phyloP scores from a whole-genome alignment of 2,113 vertebrate genomes.

The Pelobates fuscus region DNA sequence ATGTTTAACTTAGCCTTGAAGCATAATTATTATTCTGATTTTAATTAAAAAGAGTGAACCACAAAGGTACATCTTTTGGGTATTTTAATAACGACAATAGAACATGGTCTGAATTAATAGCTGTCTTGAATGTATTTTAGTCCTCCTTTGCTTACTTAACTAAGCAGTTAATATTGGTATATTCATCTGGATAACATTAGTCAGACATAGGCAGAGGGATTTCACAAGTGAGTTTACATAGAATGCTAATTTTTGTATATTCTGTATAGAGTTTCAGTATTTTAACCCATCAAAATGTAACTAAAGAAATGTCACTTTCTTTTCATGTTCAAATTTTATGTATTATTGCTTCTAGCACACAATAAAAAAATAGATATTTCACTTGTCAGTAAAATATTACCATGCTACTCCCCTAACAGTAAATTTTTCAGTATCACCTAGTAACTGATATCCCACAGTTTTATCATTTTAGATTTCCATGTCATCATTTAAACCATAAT shows the following conservation, averaged over 20 bases:
- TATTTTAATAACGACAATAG: slow-evolving; percentile 84
- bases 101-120: slow-evolving; percentile 78
- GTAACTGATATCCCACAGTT: too few relatives aligned
- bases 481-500: too few relatives aligned
- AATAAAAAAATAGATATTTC: too few relatives aligned
- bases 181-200: slow-evolving; percentile 81
- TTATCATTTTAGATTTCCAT: too few relatives aligned
- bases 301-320: background rate
- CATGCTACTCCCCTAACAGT: too few relatives aligned
- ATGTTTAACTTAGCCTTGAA: slow-evolving; percentile 82
- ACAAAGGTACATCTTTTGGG: slow-evolving; percentile 83
- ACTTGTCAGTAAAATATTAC: too few relatives aligned
- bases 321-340: background rate
- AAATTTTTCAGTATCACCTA: too few relatives aligned
- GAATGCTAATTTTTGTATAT: slow-evolving; percentile 58
- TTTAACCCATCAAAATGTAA: too few relatives aligned
- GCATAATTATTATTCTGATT: slow-evolving; percentile 89
- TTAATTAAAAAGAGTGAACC: slow-evolving; percentile 82
- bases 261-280: background rate
- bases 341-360: too few relatives aligned
- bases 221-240: slow-evolving; percentile 60
- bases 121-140: slow-evolving; percentile 80
- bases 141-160: slow-evolving; percentile 80
- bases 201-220: slow-evolving; percentile 67
- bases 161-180: slow-evolving; percentile 82